Evolutionary conservation across 2,113 vertebrate species (phyloP).

Genomic region (Phylloscopus trochilus): DNA sequence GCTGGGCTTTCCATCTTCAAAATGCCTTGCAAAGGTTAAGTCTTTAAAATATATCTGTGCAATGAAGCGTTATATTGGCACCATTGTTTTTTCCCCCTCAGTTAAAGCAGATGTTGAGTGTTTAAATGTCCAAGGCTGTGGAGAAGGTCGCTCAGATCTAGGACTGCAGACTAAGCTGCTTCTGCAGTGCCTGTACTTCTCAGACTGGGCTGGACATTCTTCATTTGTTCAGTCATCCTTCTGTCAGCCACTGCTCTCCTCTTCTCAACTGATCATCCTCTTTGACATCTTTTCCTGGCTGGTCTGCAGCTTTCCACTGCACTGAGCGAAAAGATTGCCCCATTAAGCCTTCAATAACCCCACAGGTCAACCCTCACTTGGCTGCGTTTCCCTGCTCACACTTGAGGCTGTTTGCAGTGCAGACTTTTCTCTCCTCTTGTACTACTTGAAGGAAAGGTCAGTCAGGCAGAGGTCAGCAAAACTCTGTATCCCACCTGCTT

Average conservation of each 20-base stretch:
- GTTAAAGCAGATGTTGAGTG: background rate
- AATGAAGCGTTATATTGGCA: slow-evolving; percentile 32
- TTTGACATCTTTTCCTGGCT: background rate
- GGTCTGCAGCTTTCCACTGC: background rate
- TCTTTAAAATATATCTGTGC: slow-evolving; percentile 34
- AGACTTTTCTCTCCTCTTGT: background rate
- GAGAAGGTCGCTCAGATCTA: background rate
- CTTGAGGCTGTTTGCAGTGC: background rate
- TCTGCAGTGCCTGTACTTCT: background rate
- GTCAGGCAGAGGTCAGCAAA: background rate
- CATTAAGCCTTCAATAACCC: background rate
- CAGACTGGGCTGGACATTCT: background rate
- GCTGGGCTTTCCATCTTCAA: slow-evolving; percentile 36
- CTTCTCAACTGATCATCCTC: background rate
- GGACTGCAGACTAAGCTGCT: background rate
- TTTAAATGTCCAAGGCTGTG: background rate
- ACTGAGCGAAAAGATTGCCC: background rate
- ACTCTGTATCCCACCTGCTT: background rate
- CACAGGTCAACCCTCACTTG: background rate
- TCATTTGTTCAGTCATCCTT: background rate
- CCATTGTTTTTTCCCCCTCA: background rate
- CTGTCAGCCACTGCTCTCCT: background rate
- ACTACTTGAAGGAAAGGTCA: background rate
- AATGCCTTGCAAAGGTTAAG: slow-evolving; percentile 45
- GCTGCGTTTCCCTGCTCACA: background rate